phyloP scores from a whole-genome alignment of 1,140 invertebrate species.

The Callitettix versicolor region DNA sequence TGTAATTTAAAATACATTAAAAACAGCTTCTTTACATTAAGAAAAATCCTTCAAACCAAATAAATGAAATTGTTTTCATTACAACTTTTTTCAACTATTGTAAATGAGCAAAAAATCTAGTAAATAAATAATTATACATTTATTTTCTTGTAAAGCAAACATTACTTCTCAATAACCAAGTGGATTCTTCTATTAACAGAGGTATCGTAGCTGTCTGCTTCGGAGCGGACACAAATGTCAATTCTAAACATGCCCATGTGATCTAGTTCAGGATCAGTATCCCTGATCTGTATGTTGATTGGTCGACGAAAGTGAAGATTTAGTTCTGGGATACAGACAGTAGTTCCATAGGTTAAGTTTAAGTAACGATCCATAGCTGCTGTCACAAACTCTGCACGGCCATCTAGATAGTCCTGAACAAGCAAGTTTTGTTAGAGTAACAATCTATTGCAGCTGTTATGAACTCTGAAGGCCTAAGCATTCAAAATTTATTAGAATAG shows the following conservation, averaged over 20 bases:
- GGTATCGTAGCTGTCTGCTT: slow-evolving; percentile 40
- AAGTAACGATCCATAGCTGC: slow-evolving; percentile 36
- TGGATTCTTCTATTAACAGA: slow-evolving; percentile 32
- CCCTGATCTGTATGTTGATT: slow-evolving; percentile 24
- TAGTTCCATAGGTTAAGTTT: slow-evolving; percentile 35
- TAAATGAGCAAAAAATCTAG: too few relatives aligned
- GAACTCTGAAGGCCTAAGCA: too few relatives aligned
- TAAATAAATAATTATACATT: too few relatives aligned
- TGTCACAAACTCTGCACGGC: slow-evolving; percentile 36
- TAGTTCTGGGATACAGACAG: slow-evolving; percentile 38
- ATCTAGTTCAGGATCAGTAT: not conserved
- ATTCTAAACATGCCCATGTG: slow-evolving; percentile 25
- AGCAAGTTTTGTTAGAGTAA: too few relatives aligned
- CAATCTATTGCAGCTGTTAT: too few relatives aligned
- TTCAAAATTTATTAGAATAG: too few relatives aligned
- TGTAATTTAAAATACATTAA: too few relatives aligned
- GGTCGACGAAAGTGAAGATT: slow-evolving; percentile 37
- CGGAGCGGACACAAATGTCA: slow-evolving; percentile 40
- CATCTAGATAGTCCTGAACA: slow-evolving; percentile 40
- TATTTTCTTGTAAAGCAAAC: too few relatives aligned
- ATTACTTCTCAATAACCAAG: slow-evolving; percentile 19
- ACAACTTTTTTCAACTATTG: too few relatives aligned
- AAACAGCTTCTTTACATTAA: too few relatives aligned
- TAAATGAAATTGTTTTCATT: too few relatives aligned
- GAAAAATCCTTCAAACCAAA: too few relatives aligned